Conservation (phyloP, 2,797 vertebrate genomes). For the Girardinus metallicus region DNA sequence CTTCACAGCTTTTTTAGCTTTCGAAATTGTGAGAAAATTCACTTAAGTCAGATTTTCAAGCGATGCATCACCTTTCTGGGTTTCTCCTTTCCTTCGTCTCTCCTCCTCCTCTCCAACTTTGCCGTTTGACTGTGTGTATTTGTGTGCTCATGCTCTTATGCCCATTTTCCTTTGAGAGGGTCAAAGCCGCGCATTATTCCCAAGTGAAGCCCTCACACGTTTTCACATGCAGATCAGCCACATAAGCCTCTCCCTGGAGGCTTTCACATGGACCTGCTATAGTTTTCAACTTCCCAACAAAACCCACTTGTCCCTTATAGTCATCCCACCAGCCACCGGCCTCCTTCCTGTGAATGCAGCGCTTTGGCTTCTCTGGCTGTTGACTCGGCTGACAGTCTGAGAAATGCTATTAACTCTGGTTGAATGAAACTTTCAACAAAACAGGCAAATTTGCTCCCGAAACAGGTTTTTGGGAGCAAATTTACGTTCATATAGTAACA, state of each 20-base stretch:
- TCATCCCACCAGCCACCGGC: slow-evolving; percentile 52
- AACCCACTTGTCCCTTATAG: slow-evolving; percentile 58
- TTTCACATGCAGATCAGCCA: slow-evolving; percentile 77
- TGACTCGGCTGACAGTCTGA: slow-evolving; percentile 64
- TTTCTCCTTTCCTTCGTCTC: neutral
- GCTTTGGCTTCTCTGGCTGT: slow-evolving; percentile 45
- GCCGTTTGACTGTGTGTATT: slow-evolving; percentile 34
- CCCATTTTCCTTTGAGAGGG: slow-evolving; percentile 55
- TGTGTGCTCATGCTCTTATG: slow-evolving; percentile 24
- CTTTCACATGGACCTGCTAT: slow-evolving; percentile 67
- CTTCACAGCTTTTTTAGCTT: neutral
- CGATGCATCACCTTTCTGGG: neutral
- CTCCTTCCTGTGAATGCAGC: slow-evolving; percentile 51
- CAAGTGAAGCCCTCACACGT: slow-evolving; percentile 47
- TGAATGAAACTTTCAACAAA: slow-evolving; percentile 18
- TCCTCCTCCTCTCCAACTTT: slow-evolving; percentile 15
- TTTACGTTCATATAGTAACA: neutral
- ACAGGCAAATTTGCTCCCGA: slow-evolving; percentile 1
- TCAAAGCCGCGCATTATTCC: slow-evolving; percentile 44
- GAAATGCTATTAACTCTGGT: slow-evolving; percentile 31
- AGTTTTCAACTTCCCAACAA: slow-evolving; percentile 62
- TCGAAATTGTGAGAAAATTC: neutral
- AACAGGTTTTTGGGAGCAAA: neutral
- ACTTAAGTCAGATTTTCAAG: neutral
- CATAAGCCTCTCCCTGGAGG: slow-evolving; percentile 60